Evolutionary conservation across 2,113 vertebrate species (phyloP), one percentile per base, ranked within the genome.

Genomic region (Syngnathus floridae): DNA sequence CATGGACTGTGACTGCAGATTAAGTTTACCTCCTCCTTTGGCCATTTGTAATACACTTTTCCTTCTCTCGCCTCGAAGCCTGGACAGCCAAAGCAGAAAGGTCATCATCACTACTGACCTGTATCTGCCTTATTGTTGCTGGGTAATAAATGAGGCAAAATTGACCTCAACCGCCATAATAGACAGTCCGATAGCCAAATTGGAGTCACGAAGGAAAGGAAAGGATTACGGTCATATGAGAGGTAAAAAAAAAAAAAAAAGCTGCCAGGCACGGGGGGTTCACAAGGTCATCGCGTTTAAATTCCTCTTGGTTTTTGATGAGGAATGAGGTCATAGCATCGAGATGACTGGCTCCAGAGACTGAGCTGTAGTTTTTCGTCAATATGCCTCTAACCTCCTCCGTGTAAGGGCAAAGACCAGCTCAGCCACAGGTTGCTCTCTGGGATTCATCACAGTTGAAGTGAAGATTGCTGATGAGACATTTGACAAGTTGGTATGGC

Each of bases 321-420:
- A 64, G 43, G 31, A 67, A 84, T 84, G 74, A 85, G 75, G 72
- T 87, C 80, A 84, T 37, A 65, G 51, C 70, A 73, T 73, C 71
- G 68, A 75, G 76, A 76, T 46, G 52, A 21, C 67, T 73, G 65
- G 76, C 72, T 79, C 66, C 66, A 41, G 62, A 77, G 71, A 66
- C 60, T 2, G 57, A 16, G 45, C 62, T 79, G 82, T 67, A 77
- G 71, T 77, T 84, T 73, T 80, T 36, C 26, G 67, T 62, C 16
- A 12, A 55, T 71, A 55, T 67, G 80, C 71, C 67, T 79, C 58
- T 77, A 76, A 75, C 77, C 81, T 77, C 43, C 67, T 74, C 62
- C 26, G 48, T 65, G 69, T 61, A 67, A 72, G 43, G 73, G 60
- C 72, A 71, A 71, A 75, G 79, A 77, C 57, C 75, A 78, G 69